A percentile compares a stretch with the other conserved stretches of the same genome.
Conservation (phyloP, 2,797 vertebrate genomes). For the Calcarius lapponicus region DNA sequence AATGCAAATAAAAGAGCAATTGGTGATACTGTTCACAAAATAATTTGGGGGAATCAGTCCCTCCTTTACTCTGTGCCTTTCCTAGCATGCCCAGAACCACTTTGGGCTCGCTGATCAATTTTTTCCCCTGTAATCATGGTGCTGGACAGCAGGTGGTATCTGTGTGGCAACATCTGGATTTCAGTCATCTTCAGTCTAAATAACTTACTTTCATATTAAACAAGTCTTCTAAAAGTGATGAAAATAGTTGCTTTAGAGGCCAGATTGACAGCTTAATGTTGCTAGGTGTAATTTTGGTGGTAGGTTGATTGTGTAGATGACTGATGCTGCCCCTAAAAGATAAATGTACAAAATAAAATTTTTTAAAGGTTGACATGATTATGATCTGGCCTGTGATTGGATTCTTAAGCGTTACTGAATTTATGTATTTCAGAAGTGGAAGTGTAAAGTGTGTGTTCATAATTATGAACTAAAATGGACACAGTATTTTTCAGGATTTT, state of each 20-base stretch:
- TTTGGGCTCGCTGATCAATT: neutral
- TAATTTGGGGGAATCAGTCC: rapidly evolving
- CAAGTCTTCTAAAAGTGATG: neutral
- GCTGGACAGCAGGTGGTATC: neutral
- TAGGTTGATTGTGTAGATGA: neutral
- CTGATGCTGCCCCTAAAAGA: neutral
- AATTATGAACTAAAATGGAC: neutral
- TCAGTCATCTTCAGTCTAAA: neutral
- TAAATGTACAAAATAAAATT: neutral
- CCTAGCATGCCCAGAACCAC: neutral
- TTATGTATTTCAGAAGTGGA: neutral
- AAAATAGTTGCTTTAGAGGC: neutral
- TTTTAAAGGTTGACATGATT: neutral
- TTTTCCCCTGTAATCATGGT: neutral
- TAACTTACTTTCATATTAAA: neutral
- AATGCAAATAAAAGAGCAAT: neutral
- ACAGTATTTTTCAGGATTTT: neutral
- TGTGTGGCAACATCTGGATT: neutral
- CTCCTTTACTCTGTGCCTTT: neutral
- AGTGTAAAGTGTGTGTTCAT: neutral
- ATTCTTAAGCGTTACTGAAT: neutral
- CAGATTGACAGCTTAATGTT: neutral
- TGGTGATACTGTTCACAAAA: neutral
- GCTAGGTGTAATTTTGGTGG: neutral
- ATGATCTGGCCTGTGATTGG: neutral